A percentile compares a stretch with the other conserved stretches of the same genome.
phyloP scores from a whole-genome alignment of 2,888 invertebrate genomes.

The Ormia ochracea region DNA sequence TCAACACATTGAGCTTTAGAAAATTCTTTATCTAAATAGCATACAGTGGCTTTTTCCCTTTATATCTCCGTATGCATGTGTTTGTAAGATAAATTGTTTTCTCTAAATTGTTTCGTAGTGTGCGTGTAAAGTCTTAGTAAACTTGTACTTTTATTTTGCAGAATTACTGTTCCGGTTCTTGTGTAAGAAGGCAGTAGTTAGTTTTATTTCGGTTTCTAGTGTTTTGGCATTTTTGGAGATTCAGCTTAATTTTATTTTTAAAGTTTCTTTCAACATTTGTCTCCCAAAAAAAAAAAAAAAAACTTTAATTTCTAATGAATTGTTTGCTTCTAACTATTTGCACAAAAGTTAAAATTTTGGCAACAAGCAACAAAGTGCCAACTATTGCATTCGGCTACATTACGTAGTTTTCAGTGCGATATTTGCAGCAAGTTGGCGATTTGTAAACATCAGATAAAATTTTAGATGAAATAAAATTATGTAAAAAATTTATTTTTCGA shows the following conservation, averaged over 20 bases:
- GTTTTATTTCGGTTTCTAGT: not conserved
- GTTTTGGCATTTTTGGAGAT: not conserved
- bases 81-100: conserved; percentile 42
- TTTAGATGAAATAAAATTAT: too few relatives aligned
- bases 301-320: conserved; percentile 45
- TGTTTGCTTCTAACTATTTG: conserved; percentile 50
- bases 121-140: not conserved
- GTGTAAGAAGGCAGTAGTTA: not conserved
- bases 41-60: not conserved
- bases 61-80: not conserved
- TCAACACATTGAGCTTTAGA: conserved; percentile 56
- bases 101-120: not conserved
- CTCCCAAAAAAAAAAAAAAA: too few relatives aligned
- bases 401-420: not conserved
- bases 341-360: conserved; percentile 21
- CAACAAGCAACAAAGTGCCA: not conserved
- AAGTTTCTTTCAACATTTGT: not conserved
- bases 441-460: not conserved
- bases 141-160: not conserved
- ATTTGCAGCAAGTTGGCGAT: not conserved
- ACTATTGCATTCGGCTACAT: conserved; percentile 5
- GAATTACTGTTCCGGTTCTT: not conserved
- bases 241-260: conserved; percentile 36
- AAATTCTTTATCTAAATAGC: conserved; percentile 7
- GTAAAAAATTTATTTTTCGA: too few relatives aligned